Base-by-base conservation (phyloP, 2,797 vertebrate species). In the Staurois parvus region DNA sequence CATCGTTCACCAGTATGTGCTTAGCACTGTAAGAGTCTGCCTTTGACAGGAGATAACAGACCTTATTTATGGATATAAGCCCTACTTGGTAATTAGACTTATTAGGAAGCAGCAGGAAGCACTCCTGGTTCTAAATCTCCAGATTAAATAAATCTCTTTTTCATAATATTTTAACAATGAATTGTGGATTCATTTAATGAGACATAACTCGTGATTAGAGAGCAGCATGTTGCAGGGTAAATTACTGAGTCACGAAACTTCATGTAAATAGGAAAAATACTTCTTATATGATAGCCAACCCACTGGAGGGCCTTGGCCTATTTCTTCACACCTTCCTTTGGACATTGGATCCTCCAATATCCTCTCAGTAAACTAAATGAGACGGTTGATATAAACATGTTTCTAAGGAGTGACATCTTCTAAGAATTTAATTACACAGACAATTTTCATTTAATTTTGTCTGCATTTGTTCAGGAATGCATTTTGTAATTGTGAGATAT, bases 31-130 rank as follows among this genome's bases (percentile, higher is more conserved):
- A 45, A 32, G 26, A 62, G 48, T 29, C 73, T 72, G 73, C 62
- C 48, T 77, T 28, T 77, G 79, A 86, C 84, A 86, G 79, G 73
- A 82, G 32, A 81, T 81, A 81, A 86, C 79, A 81, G 68, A 76
- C 72, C 79, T 86, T 86, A 86, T 86, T 86, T 86, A 86, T 86
- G 84, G 62, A 30, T 86, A 42, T 59, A 86, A 86, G 69, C 73
- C 52, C 84, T 72, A 56, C 84, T 64, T 72, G 48, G 79, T 86
- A 81, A 86, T 86, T 86, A 86, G 84, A 77, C 84, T 86, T 82
- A 86, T 86, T 86, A 86, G 77, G 84, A 82, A 82, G 73, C 84
- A 86, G 84, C 84, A 86, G 84, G 84, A 82, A 74, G 66, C 79
- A 59, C 79, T 77, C 73, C 79, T 86, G 67, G 81, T 86, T 81